Conservation (phyloP, 2,797 vertebrate genomes). For the Trichosurus vulpecula region DNA sequence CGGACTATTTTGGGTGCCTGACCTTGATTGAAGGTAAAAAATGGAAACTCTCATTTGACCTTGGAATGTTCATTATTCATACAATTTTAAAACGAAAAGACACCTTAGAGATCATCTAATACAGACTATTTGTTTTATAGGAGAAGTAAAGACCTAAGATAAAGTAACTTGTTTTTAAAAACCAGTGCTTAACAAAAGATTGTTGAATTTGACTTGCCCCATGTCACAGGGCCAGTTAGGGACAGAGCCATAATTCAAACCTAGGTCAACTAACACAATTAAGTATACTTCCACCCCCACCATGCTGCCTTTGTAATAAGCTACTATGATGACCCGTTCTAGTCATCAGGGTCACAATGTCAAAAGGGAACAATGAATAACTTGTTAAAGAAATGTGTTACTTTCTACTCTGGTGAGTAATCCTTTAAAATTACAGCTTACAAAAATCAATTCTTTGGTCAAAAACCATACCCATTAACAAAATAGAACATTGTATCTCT, state of each 20-base stretch:
- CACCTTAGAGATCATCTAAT: neutral
- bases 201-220: neutral
- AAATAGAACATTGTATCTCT: neutral
- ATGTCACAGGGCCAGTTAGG: neutral
- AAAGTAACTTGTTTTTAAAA: neutral
- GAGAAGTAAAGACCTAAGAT: neutral
- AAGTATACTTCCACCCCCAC: neutral
- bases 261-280: neutral
- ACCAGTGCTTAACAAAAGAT: neutral
- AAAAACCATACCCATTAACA: neutral
- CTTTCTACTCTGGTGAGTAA: neutral
- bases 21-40: conserved; percentile 13
- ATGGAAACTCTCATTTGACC: conserved; percentile 13
- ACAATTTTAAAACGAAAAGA: neutral
- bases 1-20: neutral
- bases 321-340: neutral
- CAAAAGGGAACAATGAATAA: neutral
- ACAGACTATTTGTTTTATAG: neutral
- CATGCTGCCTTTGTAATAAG: neutral
- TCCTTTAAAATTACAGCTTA: neutral
- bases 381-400: neutral
- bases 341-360: neutral
- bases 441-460: neutral
- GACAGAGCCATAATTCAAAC: neutral
- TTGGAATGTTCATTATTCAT: conserved; percentile 34